Percentiles rank a stretch among this genome's conserved stretches.
phyloP scores from a whole-genome alignment of 2,113 vertebrate species.

The Anguilla rostrata region DNA sequence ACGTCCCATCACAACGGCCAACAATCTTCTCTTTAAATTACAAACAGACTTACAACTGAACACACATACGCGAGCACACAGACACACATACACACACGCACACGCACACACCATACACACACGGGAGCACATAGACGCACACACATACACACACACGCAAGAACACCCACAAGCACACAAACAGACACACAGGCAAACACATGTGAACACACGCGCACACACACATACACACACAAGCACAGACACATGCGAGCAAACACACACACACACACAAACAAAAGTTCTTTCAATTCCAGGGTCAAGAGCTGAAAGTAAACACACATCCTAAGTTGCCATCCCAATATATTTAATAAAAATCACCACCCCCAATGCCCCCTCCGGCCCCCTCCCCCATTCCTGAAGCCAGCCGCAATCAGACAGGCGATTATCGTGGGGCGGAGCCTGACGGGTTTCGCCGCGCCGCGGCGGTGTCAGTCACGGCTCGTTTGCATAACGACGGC shows the following conservation, averaged over 20 bases:
- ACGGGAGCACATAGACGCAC: conserved; percentile 6
- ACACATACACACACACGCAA: no score
- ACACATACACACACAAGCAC: neutral
- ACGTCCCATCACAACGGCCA: neutral
- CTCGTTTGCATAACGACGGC: conserved; percentile 91
- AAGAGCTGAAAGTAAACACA: conserved; percentile 63
- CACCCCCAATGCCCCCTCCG: no score
- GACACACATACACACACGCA: neutral
- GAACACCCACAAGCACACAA: no score
- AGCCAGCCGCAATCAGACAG: conserved; percentile 83
- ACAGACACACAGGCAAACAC: conserved; percentile 18
- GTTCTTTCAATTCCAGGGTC: conserved; percentile 5
- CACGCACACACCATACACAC: no score
- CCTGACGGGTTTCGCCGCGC: conserved; percentile 82
- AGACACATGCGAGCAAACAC: no score
- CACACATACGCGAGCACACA: conserved; percentile 3
- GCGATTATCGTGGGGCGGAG: conserved; percentile 86
- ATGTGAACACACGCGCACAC: neutral
- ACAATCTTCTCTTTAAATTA: neutral
- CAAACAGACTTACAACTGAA: neutral
- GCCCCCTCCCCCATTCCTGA: conserved; percentile 47
- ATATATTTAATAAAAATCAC: neutral
- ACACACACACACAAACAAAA: conserved; percentile 14
- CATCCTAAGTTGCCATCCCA: conserved; percentile 73
- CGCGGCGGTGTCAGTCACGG: conserved; percentile 82